phyloP scores from a whole-genome alignment of 2,113 vertebrate genomes.

The Melanerpes aurifrons region DNA sequence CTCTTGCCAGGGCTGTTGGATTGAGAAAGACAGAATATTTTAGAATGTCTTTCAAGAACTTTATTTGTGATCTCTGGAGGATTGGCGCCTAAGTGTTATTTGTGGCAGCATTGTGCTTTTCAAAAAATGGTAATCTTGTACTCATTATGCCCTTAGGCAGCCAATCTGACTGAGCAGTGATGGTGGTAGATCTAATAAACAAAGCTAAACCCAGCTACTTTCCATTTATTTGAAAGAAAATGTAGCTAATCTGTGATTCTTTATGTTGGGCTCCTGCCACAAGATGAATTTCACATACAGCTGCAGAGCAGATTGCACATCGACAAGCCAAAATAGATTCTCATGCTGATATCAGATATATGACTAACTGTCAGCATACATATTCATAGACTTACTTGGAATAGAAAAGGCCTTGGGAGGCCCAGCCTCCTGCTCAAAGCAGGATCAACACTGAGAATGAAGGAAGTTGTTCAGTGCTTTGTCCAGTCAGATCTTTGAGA shows the following conservation, averaged over 20 bases:
- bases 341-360: background rate
- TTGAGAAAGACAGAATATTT: background rate
- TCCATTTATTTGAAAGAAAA: constrained; percentile 42
- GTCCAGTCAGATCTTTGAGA: background rate
- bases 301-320: constrained; percentile 29
- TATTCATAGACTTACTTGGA: background rate
- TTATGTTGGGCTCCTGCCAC: constrained; percentile 39
- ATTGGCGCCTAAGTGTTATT: background rate
- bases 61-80: background rate
- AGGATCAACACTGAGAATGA: background rate
- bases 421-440: background rate
- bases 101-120: background rate
- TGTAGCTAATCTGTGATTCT: constrained; percentile 44
- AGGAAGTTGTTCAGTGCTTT: background rate
- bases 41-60: background rate
- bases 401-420: background rate
- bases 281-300: constrained; percentile 37
- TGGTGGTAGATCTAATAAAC: constrained; percentile 43
- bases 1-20: background rate
- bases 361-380: background rate
- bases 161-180: background rate
- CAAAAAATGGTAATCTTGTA: constrained; percentile 6
- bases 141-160: constrained; percentile 21
- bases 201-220: constrained; percentile 4
- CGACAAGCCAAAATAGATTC: constrained; percentile 25